A percentile compares a stretch with the other conserved stretches of the same genome.
Conservation (phyloP, 2,113 vertebrate genomes). For the Poeciliopsis turrubarensis region DNA sequence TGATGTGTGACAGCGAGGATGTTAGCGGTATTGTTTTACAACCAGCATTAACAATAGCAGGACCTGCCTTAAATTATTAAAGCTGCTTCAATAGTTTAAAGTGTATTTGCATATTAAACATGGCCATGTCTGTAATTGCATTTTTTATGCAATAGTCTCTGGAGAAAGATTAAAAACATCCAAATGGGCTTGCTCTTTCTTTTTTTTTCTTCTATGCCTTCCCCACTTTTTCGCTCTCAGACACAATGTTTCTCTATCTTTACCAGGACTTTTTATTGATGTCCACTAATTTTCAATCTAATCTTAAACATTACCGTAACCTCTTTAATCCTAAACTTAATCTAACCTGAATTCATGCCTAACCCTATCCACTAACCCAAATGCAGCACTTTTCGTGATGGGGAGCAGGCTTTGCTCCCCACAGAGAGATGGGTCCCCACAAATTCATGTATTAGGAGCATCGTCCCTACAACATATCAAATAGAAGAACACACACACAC, state of each 20-base stretch:
- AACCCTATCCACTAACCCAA: too few species aligned
- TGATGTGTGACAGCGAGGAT: neutral
- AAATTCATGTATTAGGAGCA: too few species aligned
- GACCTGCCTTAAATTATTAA: neutral
- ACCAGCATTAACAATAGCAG: neutral
- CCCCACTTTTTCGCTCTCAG: neutral
- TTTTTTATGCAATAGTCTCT: constrained; percentile 4
- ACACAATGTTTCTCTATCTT: neutral
- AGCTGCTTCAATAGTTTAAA: neutral
- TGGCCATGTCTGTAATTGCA: neutral
- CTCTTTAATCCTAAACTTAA: too few species aligned
- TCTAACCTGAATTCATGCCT: too few species aligned
- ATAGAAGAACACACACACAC: too few species aligned
- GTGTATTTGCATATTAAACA: constrained; percentile 12
- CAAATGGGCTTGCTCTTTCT: neutral
- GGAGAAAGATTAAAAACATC: neutral
- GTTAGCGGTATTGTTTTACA: neutral
- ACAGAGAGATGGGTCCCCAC: too few species aligned
- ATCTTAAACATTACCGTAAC: too few species aligned
- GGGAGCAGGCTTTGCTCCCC: too few species aligned
- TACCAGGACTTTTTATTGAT: too few species aligned
- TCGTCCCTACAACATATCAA: too few species aligned
- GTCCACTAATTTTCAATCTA: too few species aligned
- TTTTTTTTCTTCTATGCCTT: neutral
- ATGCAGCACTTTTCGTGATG: too few species aligned